These are phyloP conservation scores for Bugulina stolonifera DNA, from an alignment of 2,888 invertebrate genomes.

Conservation along the genomic window DNA sequence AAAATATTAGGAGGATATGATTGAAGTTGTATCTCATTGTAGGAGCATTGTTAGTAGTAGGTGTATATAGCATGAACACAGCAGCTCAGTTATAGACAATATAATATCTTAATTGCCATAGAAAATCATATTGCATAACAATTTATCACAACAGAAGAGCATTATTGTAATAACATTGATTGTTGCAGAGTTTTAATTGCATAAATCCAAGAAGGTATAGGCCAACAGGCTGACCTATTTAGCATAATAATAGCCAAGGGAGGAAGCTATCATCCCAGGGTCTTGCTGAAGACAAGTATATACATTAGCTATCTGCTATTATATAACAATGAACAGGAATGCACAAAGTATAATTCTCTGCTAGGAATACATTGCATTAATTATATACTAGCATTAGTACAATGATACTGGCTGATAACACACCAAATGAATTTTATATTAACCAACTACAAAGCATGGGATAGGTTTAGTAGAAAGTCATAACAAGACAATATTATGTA, in stretches of 20 bases:
- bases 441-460: not conserved
- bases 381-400: not conserved
- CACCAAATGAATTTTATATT: not conserved
- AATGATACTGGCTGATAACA: not conserved
- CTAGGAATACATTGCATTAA: not conserved
- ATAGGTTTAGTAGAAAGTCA: not conserved
- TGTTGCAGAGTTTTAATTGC: constrained; percentile 26
- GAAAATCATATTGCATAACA: not conserved
- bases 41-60: no score
- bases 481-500: not conserved
- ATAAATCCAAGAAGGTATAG: not conserved
- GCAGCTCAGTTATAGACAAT: no score
- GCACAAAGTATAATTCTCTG: not conserved
- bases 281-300: not conserved
- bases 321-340: not conserved
- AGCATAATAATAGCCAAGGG: not conserved
- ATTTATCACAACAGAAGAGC: not conserved
- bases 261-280: not conserved
- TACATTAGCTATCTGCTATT: not conserved
- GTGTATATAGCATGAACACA: no score
- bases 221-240: not conserved
- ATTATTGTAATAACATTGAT: constrained; percentile 19
- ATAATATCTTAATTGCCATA: no score
- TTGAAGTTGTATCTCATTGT: no score
- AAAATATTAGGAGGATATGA: no score